Evolutionary conservation across 1,140 invertebrate genomes (phyloP), one percentile per base, ranked within the genome.

Genomic region (Tigriopus japonicus): DNA sequence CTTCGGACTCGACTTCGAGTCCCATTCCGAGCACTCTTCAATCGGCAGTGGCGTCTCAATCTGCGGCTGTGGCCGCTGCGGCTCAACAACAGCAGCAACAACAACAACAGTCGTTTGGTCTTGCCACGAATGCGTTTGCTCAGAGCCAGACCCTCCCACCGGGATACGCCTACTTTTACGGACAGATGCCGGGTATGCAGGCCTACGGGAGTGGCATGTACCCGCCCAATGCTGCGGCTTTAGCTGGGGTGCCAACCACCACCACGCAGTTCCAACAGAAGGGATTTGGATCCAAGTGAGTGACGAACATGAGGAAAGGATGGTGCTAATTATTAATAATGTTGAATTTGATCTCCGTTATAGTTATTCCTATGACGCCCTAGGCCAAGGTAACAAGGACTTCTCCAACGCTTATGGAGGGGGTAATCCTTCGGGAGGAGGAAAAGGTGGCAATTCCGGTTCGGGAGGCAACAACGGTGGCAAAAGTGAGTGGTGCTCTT

Each of bases 261-360:
- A 55, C 59, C 42, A 53, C 49, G 12, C 59, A 61, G 52, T 61
- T 61, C 43, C 59, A 61, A 35, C 35, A 58, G 12, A 60, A 28
- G 7, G 49, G 35, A 54, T 53, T 52, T 40, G 17, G 17, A 28
- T 61, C 49, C 10, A 52, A 49, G 49, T 55, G 53, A 61, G 40
- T 42, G 12, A 58, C 3, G 10, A 6, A 21, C 45, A 6, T 15
- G 3, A 6, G 45, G 45, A 49, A 12, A 17, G n/a, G 21, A 12
- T 43, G 42, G 10, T 43, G 42, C 10, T 43, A 12, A 12, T 43
- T 43, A 15, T 15, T 43, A 15, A 43, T 15, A 15, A 10, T 56
- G 21, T 35, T 40, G 7, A 41, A 3, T 40, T 35, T 23, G 17
- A 19, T 15, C 2, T 42, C 1, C 35, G 24, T 42, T 58, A 51